Conservation (phyloP, 1,140 invertebrate genomes). For the Diorhabda sublineata region DNA sequence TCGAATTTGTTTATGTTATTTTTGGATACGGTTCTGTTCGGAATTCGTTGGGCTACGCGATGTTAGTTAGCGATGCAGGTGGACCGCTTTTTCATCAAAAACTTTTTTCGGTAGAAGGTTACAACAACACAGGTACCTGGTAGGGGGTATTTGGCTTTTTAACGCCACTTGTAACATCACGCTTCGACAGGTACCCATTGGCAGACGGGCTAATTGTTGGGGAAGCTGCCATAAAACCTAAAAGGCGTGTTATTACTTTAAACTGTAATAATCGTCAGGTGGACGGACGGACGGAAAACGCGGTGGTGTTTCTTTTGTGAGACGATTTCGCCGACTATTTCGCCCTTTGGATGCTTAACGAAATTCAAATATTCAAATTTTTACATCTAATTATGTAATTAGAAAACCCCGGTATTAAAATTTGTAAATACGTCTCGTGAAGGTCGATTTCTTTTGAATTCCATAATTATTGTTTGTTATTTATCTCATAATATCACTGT, state of each 20-base stretch:
- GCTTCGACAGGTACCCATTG: slow-evolving; percentile 18
- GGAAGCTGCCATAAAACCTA: slow-evolving; percentile 19
- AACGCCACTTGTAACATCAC: slow-evolving; percentile 22
- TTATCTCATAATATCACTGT: no score
- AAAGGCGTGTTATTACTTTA: slow-evolving; percentile 20
- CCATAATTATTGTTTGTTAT: no score
- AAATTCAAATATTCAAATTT: no score
- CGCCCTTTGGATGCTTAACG: no score
- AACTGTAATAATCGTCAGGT: slow-evolving; percentile 16
- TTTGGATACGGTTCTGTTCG: slow-evolving; percentile 6
- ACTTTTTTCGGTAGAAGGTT: slow-evolving; percentile 15
- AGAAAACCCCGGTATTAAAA: no score
- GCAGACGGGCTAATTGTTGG: slow-evolving; percentile 16
- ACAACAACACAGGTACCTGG: slow-evolving; percentile 15
- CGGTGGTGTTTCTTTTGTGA: neutral
- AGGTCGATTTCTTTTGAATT: no score
- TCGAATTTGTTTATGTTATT: no score
- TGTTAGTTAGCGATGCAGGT: slow-evolving; percentile 15
- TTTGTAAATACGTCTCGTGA: no score
- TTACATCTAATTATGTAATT: no score
- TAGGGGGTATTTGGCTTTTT: slow-evolving; percentile 22
- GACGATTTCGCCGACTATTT: no score
- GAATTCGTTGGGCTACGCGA: slow-evolving; percentile 6
- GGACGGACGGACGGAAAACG: neutral
- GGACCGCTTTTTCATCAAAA: slow-evolving; percentile 22